These are phyloP conservation scores for Pseudococcus longispinus DNA, from an alignment of 2,888 invertebrate species.

Conservation along the genomic window DNA sequence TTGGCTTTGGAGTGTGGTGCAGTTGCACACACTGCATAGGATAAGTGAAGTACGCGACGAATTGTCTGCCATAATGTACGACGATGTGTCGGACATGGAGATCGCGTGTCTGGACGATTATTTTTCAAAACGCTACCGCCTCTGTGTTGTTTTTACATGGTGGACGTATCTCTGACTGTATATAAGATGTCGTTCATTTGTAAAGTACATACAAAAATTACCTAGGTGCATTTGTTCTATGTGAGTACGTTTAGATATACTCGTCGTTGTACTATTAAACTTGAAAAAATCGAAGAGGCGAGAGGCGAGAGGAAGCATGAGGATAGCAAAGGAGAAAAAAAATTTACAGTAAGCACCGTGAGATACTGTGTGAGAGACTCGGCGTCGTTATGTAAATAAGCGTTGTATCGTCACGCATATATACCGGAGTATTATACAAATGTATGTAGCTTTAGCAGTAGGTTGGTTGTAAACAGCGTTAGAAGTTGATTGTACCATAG, in stretches of 20 bases:
- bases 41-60: not conserved
- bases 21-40: not conserved
- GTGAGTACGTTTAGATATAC: no score
- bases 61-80: not conserved
- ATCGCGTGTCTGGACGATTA: conserved; percentile 28
- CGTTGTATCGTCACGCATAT: conserved; percentile 17
- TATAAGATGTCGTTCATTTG: conserved; percentile 14
- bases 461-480: conserved; percentile 22
- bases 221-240: no score
- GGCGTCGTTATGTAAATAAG: conserved; percentile 18
- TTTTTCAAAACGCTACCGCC: conserved; percentile 20
- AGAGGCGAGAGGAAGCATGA: not conserved
- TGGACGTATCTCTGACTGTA: no score
- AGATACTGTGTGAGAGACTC: not conserved
- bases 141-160: not conserved
- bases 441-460: not conserved
- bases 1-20: not conserved
- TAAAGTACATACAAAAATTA: not conserved
- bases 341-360: not conserved
- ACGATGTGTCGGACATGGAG: not conserved
- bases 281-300: not conserved
- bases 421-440: not conserved
- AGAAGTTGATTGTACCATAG: not conserved
- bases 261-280: no score
- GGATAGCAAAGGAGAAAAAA: not conserved